These are phyloP conservation scores for Serilophus lunatus DNA, from an alignment of 2,113 vertebrate genomes.

Conservation along the genomic window DNA sequence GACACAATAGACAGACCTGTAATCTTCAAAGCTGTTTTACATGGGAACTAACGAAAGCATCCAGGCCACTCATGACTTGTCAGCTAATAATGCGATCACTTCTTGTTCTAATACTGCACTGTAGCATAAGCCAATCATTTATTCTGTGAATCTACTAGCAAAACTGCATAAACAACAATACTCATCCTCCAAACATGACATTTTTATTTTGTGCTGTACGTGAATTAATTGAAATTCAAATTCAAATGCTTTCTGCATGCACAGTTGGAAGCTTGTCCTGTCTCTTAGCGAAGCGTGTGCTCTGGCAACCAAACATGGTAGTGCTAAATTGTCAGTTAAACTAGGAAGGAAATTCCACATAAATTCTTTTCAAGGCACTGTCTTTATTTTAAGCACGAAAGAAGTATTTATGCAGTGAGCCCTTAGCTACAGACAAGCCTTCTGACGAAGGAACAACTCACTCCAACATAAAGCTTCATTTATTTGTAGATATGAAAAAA, in stretches of 20 bases:
- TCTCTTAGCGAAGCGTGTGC: not conserved
- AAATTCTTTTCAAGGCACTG: conserved; percentile 12
- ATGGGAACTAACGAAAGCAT: not conserved
- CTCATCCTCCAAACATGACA: conserved; percentile 15
- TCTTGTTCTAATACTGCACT: conserved; percentile 5
- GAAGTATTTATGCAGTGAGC: not conserved
- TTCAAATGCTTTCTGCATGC: not conserved
- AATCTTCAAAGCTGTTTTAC: conserved; percentile 26
- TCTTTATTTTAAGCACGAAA: conserved; percentile 35
- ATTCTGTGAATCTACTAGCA: not conserved
- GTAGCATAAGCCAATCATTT: conserved; percentile 15
- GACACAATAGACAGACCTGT: conserved; percentile 2
- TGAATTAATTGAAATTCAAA: conserved; percentile 54
- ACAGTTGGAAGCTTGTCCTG: conserved; percentile 46
- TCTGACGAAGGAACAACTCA: not conserved
- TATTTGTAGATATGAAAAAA: not conserved
- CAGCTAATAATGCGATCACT: conserved; percentile 36
- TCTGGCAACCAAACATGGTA: not conserved
- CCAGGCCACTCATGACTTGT: conserved; percentile 27
- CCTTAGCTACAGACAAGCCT: not conserved
- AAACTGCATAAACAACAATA: conserved; percentile 18
- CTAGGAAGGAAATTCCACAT: conserved; percentile 22
- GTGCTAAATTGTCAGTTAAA: not conserved
- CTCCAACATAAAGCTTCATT: not conserved
- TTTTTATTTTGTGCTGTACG: conserved; percentile 21